Conservation (phyloP, 1,140 invertebrate genomes). For the Penaeus vannamei region DNA sequence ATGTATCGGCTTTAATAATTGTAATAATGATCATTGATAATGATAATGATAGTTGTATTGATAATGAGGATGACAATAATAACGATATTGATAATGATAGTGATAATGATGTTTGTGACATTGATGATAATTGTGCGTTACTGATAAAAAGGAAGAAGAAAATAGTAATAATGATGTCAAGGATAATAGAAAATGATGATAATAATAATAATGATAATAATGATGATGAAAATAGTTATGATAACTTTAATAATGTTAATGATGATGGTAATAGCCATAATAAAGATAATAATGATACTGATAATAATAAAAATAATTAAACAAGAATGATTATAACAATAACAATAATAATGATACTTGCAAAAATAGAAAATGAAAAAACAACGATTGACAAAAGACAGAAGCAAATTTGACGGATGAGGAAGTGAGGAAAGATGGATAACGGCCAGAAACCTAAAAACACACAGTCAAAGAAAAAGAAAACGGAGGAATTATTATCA, state of each 20-base stretch:
- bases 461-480: no score
- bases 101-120: not conserved
- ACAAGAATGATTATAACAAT: not conserved
- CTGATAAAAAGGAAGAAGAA: no score
- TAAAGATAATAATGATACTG: no score
- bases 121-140: no score
- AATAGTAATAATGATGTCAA: constrained; percentile 8
- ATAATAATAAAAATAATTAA: not conserved
- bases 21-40: not conserved
- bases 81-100: not conserved
- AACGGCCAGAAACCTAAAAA: no score
- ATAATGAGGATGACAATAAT: not conserved
- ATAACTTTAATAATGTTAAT: not conserved
- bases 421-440: not conserved
- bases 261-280: no score
- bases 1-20: not conserved
- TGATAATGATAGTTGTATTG: not conserved
- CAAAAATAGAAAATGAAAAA: not conserved
- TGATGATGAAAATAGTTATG: not conserved
- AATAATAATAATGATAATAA: not conserved
- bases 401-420: not conserved
- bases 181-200: constrained; percentile 2
- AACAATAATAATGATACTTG: not conserved
- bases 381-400: not conserved
- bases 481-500: no score